Evolutionary conservation across 2,797 vertebrate genomes (phyloP).

Genomic region (Tragelaphus eurycerus): DNA sequence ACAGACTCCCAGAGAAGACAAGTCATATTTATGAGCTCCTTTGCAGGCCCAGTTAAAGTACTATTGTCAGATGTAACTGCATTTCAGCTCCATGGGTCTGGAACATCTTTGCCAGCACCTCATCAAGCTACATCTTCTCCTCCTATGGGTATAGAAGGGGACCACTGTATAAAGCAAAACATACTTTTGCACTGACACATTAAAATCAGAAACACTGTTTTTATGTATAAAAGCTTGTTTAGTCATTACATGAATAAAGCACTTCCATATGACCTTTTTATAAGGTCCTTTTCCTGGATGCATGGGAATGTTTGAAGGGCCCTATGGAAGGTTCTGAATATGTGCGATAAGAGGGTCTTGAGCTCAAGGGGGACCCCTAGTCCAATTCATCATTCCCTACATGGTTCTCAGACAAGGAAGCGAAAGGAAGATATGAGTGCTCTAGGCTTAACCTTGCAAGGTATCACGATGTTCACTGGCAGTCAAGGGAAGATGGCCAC

Average conservation of each 20-base stretch:
- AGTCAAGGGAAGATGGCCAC: neutral
- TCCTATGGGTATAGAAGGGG: neutral
- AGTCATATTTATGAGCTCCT: neutral
- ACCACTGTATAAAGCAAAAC: neutral
- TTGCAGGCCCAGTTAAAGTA: neutral
- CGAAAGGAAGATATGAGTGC: neutral
- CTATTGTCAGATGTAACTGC: accelerated
- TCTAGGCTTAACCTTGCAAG: neutral
- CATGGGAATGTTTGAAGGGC: neutral
- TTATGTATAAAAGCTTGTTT: neutral
- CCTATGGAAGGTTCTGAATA: neutral
- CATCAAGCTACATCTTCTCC: neutral
- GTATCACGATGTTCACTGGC: neutral
- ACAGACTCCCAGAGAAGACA: neutral
- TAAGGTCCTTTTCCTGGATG: neutral
- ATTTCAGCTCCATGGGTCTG: accelerated
- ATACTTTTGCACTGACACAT: neutral
- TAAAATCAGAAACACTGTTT: neutral
- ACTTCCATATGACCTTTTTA: neutral
- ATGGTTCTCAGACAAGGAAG: neutral
- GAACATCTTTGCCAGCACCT: neutral
- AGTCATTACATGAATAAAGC: neutral
- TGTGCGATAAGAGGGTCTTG: neutral
- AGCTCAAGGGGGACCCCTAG: neutral
- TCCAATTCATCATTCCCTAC: neutral